These are phyloP conservation scores for Micronycteris hirsuta DNA, from an alignment of 2,113 vertebrate genomes.

Conservation along the genomic window DNA sequence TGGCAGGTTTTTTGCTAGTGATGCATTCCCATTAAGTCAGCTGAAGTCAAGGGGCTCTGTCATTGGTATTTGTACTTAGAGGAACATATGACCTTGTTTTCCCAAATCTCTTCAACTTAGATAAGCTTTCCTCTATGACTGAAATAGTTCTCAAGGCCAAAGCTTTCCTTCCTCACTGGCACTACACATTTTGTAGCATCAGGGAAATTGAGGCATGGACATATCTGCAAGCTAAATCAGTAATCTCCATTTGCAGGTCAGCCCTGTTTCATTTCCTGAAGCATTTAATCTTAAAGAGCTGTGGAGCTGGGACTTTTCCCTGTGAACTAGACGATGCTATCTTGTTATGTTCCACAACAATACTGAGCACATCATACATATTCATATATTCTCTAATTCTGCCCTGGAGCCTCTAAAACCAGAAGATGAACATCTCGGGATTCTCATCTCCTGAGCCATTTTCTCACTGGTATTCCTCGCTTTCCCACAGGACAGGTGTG, in stretches of 20 bases:
- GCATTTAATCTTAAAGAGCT: neutral
- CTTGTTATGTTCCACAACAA: neutral
- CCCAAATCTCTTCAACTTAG: neutral
- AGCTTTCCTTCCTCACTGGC: neutral
- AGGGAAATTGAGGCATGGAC: neutral
- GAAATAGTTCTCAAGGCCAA: neutral
- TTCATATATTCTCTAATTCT: neutral
- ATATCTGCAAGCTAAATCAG: neutral
- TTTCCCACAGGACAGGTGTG: slow-evolving; percentile 58
- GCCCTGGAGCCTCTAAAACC: slow-evolving; percentile 4
- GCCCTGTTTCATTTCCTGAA: neutral
- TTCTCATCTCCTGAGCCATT: slow-evolving; percentile 32
- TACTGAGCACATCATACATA: neutral
- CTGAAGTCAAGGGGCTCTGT: neutral
- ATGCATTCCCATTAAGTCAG: neutral
- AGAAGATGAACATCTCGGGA: slow-evolving; percentile 24
- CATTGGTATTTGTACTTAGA: neutral
- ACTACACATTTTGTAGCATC: neutral
- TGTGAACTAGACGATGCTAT: neutral
- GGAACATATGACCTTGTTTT: neutral
- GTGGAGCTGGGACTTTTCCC: neutral
- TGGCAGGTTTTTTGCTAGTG: neutral
- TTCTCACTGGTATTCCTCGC: neutral
- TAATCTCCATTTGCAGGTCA: neutral
- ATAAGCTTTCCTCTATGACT: neutral